Evolutionary conservation across 2,113 vertebrate genomes (phyloP).

Genomic region (Bucco capensis): DNA sequence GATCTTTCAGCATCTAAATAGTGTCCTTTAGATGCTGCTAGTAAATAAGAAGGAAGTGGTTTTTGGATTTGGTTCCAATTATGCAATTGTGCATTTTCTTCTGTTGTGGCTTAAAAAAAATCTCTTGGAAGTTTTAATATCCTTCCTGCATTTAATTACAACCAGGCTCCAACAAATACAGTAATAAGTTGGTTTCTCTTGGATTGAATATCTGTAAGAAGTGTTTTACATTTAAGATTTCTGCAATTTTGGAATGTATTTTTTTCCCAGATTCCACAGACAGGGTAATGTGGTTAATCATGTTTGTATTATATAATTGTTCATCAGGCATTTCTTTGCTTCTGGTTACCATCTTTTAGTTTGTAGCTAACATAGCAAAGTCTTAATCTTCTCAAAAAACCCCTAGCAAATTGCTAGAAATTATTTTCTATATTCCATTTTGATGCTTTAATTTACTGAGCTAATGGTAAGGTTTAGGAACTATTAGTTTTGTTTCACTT

Average conservation of each 20-base stretch:
- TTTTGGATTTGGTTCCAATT: conserved; percentile 79
- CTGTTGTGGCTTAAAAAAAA: conserved; percentile 79
- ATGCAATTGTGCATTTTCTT: conserved; percentile 74
- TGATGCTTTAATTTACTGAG: not conserved
- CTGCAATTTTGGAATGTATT: conserved; percentile 1
- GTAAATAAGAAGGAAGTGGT: conserved; percentile 81
- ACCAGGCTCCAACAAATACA: conserved; percentile 65
- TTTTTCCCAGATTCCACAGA: not conserved
- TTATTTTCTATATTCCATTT: not conserved
- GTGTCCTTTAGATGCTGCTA: conserved; percentile 77
- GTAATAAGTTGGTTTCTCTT: conserved; percentile 55
- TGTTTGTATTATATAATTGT: conserved; percentile 13
- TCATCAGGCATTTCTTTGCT: conserved; percentile 23
- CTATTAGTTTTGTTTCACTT: not conserved
- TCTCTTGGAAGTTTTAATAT: conserved; percentile 78
- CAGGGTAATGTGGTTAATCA: not conserved
- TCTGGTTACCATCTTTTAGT: not conserved
- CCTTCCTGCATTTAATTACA: conserved; percentile 81
- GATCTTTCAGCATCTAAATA: conserved; percentile 72
- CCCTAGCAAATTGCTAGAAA: not conserved
- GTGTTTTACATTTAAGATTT: conserved; percentile 37
- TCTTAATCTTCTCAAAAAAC: not conserved
- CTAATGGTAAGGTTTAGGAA: not conserved
- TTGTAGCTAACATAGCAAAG: not conserved
- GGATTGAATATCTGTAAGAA: conserved; percentile 47